Evolutionary conservation across 2,888 invertebrate species (phyloP), one percentile per base, ranked within the genome.

Genomic region (Octonoba sinensis): DNA sequence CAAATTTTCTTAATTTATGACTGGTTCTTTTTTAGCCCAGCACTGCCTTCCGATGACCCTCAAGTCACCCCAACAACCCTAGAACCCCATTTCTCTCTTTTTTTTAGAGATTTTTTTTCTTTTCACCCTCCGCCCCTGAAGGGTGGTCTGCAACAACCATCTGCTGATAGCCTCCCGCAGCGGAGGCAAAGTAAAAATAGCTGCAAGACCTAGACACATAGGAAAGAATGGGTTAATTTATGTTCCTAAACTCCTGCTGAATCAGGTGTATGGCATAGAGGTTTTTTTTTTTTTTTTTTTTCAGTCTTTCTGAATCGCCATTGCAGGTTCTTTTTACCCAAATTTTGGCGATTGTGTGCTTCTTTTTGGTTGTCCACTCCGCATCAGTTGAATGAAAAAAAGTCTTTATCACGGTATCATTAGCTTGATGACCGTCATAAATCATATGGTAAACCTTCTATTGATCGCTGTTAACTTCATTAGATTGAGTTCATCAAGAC

Each of bases 1-100:
- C 70, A 56, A 56, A 51, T 47, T 67, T 74, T 46, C 57, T 77
- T 77, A 77, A 77, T 77, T 77, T 77, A 77, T 77, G 77, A 36
- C 70, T 22, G 62, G 62, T 77, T 70, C 62, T 56, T 27, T 77
- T 47, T 77, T 47, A 46, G 13, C 22, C 36, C 73, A 44, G 22
- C 22, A 24, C 46, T 27, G n/a, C 72, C 64, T 56, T 44, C 47
- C 36, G 56, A 46, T 70, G 57, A 70, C 77, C 77, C 70, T 57
- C 4, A 51, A 13, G 60, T n/a, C 18, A 54, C 51, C 69, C 60
- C n/a, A 49, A 51, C 46, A 20, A 13, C n/a, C 51, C 47, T 54
- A 22, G 47, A 36, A 22, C 44, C 64, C 46, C 16, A 16, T 20
- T 47, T 54, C 54, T 69, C 54, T 16, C 18, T 16, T 16, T 51